phyloP scores from a whole-genome alignment of 2,113 vertebrate species.

The Ondatra zibethicus region DNA sequence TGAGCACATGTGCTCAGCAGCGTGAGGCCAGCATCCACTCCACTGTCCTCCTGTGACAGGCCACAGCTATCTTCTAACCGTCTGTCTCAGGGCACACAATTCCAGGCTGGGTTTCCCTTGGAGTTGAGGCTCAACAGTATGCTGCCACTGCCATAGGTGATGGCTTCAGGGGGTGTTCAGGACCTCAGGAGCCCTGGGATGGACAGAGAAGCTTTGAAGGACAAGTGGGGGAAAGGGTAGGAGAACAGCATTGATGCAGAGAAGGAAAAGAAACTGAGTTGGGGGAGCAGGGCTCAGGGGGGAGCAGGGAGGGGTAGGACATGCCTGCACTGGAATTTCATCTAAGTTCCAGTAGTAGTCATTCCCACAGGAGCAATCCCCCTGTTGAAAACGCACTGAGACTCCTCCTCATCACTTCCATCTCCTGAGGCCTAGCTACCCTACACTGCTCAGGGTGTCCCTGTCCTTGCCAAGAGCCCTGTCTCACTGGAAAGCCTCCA shows the following conservation, averaged over 20 bases:
- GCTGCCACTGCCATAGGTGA: fast-evolving
- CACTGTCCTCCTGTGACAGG: background rate
- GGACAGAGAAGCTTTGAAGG: background rate
- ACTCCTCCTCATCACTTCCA: background rate
- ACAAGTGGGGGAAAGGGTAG: background rate
- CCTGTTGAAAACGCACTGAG: background rate
- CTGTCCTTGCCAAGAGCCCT: background rate
- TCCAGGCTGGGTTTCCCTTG: background rate
- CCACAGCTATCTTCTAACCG: background rate
- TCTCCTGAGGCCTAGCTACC: background rate
- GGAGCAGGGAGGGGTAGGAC: background rate
- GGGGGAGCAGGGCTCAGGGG: background rate
- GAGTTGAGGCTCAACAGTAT: background rate
- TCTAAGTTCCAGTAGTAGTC: background rate
- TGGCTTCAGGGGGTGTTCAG: too few species aligned
- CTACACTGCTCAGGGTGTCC: background rate
- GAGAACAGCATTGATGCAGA: background rate
- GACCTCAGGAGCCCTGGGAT: background rate
- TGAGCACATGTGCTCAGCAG: background rate
- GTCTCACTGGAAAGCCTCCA: background rate
- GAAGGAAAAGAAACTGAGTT: background rate
- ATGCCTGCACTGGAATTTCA: background rate
- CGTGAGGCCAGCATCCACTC: background rate
- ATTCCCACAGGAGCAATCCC: background rate
- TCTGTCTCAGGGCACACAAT: background rate